phyloP scores from a whole-genome alignment of 2,888 invertebrate genomes.

The Callinectes sapidus region DNA sequence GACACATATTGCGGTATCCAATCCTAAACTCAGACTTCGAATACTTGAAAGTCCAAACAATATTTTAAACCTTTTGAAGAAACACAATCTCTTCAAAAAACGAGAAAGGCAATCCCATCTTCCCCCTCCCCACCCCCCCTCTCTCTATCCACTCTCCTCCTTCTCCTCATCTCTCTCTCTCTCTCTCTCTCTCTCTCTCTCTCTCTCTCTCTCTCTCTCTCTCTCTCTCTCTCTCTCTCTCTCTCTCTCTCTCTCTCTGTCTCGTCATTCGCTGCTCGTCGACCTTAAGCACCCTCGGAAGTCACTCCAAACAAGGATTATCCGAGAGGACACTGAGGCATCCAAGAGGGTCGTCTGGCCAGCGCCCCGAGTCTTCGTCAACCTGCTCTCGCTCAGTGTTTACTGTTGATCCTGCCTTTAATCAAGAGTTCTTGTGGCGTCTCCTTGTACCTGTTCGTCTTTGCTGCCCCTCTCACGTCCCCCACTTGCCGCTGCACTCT shows the following conservation, averaged over 20 bases:
- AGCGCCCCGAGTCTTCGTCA: background rate
- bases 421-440: background rate
- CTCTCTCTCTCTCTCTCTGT: conserved; percentile 37
- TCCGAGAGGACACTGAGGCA: background rate
- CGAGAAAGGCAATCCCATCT: too few species aligned
- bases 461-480: background rate
- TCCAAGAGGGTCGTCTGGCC: background rate
- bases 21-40: background rate
- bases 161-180: conserved; percentile 23
- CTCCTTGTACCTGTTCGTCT: background rate
- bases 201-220: conserved; percentile 17
- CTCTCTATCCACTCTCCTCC: background rate
- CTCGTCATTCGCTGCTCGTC: background rate
- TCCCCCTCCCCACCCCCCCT: background rate
- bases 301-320: background rate
- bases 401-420: background rate
- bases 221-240: conserved; percentile 33
- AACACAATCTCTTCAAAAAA: background rate
- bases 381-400: background rate
- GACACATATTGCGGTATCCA: background rate
- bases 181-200: conserved; percentile 17
- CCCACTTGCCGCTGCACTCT: background rate
- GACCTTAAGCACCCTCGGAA: background rate
- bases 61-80: background rate
- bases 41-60: background rate